A percentile compares a stretch with the other conserved stretches of the same genome.
Conservation (phyloP, 1,140 invertebrate genomes). For the Arion vulgaris region DNA sequence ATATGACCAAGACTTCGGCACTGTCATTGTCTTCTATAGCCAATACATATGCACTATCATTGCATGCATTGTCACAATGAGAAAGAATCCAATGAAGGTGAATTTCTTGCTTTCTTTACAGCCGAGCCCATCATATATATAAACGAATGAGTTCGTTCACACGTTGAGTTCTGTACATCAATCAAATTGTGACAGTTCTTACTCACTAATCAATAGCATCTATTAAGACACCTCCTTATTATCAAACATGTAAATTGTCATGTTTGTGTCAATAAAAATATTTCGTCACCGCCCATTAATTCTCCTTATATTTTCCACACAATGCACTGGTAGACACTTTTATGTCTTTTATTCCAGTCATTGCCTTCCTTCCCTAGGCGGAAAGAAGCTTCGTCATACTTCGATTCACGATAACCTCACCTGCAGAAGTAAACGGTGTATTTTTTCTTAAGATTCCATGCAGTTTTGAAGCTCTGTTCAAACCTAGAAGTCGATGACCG, state of each 20-base stretch:
- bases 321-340: neutral
- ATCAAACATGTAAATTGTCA: neutral
- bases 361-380: neutral
- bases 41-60: no score
- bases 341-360: neutral
- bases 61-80: no score
- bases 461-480: neutral
- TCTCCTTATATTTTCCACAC: neutral
- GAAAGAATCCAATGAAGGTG: no score
- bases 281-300: neutral
- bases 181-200: neutral
- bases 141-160: no score
- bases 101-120: no score
- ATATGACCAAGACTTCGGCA: no score
- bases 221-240: neutral
- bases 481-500: neutral
- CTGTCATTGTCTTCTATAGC: no score
- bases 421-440: neutral
- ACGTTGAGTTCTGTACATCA: no score
- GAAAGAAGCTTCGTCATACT: neutral
- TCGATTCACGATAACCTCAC: neutral
- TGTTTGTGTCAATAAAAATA: neutral
- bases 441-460: neutral
- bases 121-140: no score
- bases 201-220: neutral